Conservation (phyloP, 1,140 invertebrate genomes). For the Amphibalanus amphitrite region DNA sequence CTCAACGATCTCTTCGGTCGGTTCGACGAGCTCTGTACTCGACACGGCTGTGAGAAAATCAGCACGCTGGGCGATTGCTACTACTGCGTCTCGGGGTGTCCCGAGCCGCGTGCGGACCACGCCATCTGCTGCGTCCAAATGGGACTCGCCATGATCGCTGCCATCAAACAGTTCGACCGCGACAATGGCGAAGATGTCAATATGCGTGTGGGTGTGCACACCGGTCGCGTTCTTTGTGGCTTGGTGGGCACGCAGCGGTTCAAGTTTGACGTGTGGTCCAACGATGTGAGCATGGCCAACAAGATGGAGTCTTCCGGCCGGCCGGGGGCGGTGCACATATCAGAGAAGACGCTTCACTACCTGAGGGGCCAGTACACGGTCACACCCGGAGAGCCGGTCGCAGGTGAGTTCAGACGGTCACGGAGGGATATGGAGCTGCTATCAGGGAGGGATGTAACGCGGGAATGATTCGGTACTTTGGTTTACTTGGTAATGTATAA, state of each 20-base stretch:
- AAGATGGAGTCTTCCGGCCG: slow-evolving; percentile 73
- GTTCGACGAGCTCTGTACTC: slow-evolving; percentile 61
- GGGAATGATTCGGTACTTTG: too few relatives aligned
- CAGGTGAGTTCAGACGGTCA: slow-evolving; percentile 50
- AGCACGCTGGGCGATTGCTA: slow-evolving; percentile 39
- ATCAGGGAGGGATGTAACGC: too few relatives aligned
- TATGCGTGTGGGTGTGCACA: slow-evolving; percentile 84
- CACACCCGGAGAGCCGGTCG: slow-evolving; percentile 65
- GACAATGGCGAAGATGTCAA: slow-evolving; percentile 66
- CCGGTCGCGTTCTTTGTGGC: slow-evolving; percentile 71
- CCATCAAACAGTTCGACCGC: slow-evolving; percentile 71
- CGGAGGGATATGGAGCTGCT: too few relatives aligned
- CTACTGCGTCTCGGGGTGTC: slow-evolving; percentile 79
- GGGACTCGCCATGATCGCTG: slow-evolving; percentile 59
- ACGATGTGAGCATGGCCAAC: slow-evolving; percentile 79
- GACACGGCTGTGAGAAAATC: slow-evolving; percentile 40
- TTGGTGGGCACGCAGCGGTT: slow-evolving; percentile 74
- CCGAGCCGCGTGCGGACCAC: slow-evolving; percentile 67
- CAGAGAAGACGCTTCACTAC: slow-evolving; percentile 66
- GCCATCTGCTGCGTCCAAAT: slow-evolving; percentile 75
- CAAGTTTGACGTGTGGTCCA: slow-evolving; percentile 90
- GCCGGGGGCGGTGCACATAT: slow-evolving; percentile 79
- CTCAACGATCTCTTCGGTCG: slow-evolving; percentile 91
- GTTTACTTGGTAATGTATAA: too few relatives aligned
- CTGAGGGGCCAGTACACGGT: slow-evolving; percentile 61